phyloP scores from a whole-genome alignment of 2,888 invertebrate species.

The Chloroclystis v-ata region DNA sequence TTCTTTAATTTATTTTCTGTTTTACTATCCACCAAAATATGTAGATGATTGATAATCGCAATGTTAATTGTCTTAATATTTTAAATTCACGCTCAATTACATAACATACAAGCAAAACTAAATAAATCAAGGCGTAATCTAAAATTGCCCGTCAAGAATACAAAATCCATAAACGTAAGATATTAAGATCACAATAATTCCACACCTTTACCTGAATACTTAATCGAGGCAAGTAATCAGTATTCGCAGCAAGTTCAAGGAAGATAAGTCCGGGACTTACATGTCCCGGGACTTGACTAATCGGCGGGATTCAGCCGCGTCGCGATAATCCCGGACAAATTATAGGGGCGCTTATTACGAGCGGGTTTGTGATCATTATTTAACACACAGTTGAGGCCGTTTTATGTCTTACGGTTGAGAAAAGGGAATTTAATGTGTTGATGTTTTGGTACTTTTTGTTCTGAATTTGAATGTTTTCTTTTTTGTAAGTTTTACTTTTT shows the following conservation, averaged over 20 bases:
- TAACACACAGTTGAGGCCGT: conserved; percentile 53
- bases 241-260: conserved; percentile 61
- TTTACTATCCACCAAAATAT: too few species aligned
- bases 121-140: conserved; percentile 20
- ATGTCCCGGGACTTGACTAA: conserved; percentile 59
- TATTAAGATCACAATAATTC: conserved; percentile 66
- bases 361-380: conserved; percentile 63
- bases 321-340: conserved; percentile 73
- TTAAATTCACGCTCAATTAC: too few species aligned
- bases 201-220: conserved; percentile 66
- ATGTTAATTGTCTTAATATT: too few species aligned
- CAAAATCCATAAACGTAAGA: conserved; percentile 39
- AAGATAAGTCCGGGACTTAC: conserved; percentile 50
- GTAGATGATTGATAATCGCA: too few species aligned
- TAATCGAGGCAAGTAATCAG: conserved; percentile 65
- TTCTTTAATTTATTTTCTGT: too few species aligned
- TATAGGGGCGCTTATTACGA: conserved; percentile 66
- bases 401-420: conserved; percentile 19
- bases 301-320: conserved; percentile 70
- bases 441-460: too few species aligned
- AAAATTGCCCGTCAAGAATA: conserved; percentile 24
- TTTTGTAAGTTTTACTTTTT: too few species aligned
- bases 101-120: background rate
- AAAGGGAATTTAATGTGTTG: conserved; percentile 17
- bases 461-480: too few species aligned